phyloP scores from a whole-genome alignment of 2,888 invertebrate species.

The Lasioglossum zephyrum region DNA sequence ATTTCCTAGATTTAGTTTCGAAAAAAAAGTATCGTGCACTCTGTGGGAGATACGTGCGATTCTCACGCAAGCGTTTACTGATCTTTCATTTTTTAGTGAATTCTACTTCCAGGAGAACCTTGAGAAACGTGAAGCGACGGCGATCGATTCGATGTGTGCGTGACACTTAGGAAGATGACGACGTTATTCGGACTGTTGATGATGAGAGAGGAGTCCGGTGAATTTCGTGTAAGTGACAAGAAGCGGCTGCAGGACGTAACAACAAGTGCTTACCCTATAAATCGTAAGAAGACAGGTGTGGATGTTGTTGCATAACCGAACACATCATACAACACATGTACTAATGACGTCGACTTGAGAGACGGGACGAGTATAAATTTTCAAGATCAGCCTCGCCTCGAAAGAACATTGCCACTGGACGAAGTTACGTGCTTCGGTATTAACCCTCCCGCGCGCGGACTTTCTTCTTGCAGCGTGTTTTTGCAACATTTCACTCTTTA shows the following conservation, averaged over 20 bases:
- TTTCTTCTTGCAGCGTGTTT: neutral
- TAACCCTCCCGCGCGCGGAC: neutral
- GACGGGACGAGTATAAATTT: conserved; percentile 13
- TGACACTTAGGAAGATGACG: conserved; percentile 29
- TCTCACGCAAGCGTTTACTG: neutral
- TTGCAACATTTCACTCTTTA: neutral
- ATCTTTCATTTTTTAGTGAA: neutral
- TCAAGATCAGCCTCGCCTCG: conserved; percentile 1
- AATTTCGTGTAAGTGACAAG: conserved; percentile 54
- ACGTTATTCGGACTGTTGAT: conserved; percentile 34
- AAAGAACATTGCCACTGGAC: conserved; percentile 29
- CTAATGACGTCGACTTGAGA: conserved; percentile 19
- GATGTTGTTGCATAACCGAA: conserved; percentile 80
- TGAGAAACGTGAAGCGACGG: neutral
- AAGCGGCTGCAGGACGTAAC: conserved; percentile 71
- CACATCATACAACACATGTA: conserved; percentile 61
- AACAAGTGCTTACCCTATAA: conserved; percentile 83
- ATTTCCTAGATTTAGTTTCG: neutral
- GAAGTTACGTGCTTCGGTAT: neutral
- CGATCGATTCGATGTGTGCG: neutral
- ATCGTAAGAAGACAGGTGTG: conserved; percentile 80
- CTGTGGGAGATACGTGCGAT: conserved; percentile 45
- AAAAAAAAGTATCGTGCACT: conserved; percentile 46
- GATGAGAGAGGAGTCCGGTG: conserved; percentile 40
- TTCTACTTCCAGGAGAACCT: conserved; percentile 14